Evolutionary conservation across 2,113 vertebrate genomes (phyloP), one percentile per base, ranked within the genome.

Genomic region (Grus americana): DNA sequence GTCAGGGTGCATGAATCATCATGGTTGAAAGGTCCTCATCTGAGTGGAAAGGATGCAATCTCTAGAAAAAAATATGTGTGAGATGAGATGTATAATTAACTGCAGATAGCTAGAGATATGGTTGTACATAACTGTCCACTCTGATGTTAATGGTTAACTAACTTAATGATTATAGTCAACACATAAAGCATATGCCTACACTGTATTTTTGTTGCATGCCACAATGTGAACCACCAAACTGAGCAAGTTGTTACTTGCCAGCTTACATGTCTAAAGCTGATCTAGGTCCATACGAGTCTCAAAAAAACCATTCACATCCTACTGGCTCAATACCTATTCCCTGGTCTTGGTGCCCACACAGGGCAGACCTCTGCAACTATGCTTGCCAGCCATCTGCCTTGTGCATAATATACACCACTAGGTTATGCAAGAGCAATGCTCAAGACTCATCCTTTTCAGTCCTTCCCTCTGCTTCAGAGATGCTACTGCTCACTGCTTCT

Each of bases 31-130:
- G 65, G 38, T 91, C 30, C 52, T 89, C 73, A 81, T 89, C 36
- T 84, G 86, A 92, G 86, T 50, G 49, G 76, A 95, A 95, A 94
- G 20, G 76, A 92, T 68, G 57, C 20, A 49, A 62, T 57, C 47
- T 79, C 59, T 54, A 66, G 72, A 36, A 73, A 89, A 91, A 96
- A 86, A 32, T 5, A 44, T 8, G 21, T 42, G 30, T 55, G 34
- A 78, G 30, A 80, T 73, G 67, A 86, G 86, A 75, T 68, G 61
- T 76, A 72, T 62, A 34, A 89, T 93, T 93, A 92, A 90, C 82
- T 81, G 74, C 52, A 81, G 76, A 68, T 12, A 63, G 36, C 34
- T 75, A 65, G 46, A 73, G 68, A 78, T n/a, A 42, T 10, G 26
- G 36, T 55, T 90, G 36, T 66, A 80, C 29, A 10, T 62, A 93